Evolutionary conservation across 1,140 invertebrate species (phyloP), one percentile per base, ranked within the genome.

Genomic region (Oryctes rhinoceros): DNA sequence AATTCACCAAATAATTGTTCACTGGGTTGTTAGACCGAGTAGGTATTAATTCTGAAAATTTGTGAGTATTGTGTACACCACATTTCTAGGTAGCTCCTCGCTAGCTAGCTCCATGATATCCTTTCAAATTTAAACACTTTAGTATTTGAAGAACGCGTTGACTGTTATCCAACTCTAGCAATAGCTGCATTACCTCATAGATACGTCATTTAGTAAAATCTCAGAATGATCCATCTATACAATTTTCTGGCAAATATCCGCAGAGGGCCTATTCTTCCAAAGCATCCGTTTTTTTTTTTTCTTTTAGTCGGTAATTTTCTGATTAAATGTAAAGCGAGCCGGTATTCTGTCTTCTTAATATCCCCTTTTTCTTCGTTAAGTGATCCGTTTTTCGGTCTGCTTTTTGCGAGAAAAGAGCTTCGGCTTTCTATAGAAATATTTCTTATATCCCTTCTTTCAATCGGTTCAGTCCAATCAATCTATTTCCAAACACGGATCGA

Each of bases 371-470:
- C 7, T 15, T 15, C 39, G 39, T 4, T 59, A 59, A 59, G 53
- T 59, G 53, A 59, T 59, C 53, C 53, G 53, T 59, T 59, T 18
- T 59, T 59, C 53, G 18, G 13, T 7, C 53, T 59, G 3, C 53
- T 59, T 44, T 59, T 59, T 59, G 53, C 53, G 53, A 59, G 53
- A 18, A 59, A n/a, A 59, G 18, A 18, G 53, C 53, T 18, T 18
- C 53, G 15, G 3, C 3, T 7, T 59, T 59, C 53, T 59, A 59
- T 59, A 59, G 53, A 59, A 59, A 59, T 59, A 59, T 59, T 59
- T 59, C 15, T 18, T 59, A 59, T 59, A 59, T 59, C 18, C 53
- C 18, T 18, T 59, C 53, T 59, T 59, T 59, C 53, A 59, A 59
- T 18, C 15, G 53, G 53, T 18, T 18, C 53, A 18, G 15, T 59